Evolutionary conservation across 2,113 vertebrate species (phyloP).

Genomic region (Platycercus adscitus): DNA sequence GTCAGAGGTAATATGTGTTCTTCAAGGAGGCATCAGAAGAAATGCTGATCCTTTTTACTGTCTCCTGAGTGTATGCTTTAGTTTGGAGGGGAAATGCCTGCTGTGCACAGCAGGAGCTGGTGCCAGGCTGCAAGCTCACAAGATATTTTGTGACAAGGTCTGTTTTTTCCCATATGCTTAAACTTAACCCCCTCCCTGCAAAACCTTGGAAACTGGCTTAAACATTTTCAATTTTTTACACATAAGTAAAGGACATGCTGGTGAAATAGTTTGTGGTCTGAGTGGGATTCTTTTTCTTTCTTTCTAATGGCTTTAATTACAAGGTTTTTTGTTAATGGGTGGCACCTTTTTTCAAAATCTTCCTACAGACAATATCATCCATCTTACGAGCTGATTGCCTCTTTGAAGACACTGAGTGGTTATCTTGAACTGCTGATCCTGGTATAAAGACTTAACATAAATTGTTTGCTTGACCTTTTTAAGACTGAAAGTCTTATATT

Average conservation of each 20-base stretch:
- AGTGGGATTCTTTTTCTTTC: background rate
- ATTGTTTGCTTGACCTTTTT: background rate
- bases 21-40: background rate
- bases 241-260: background rate
- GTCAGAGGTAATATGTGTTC: background rate
- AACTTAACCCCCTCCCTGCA: background rate
- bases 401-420: background rate
- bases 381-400: background rate
- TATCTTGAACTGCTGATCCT: background rate
- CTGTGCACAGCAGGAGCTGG: slow-evolving; percentile 70
- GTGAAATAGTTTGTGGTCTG: background rate
- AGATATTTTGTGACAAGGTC: slow-evolving; percentile 5
- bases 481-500: background rate
- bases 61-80: background rate
- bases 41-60: slow-evolving; percentile 26
- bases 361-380: background rate
- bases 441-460: background rate
- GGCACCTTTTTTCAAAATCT: background rate
- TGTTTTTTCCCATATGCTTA: background rate
- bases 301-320: background rate
- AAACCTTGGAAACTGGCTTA: background rate
- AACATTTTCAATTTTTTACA: background rate
- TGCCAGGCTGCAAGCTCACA: slow-evolving; percentile 37
- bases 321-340: background rate
- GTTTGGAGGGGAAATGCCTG: slow-evolving; percentile 47